phyloP scores from a whole-genome alignment of 2,797 vertebrate species.

The Macroramphosus scolopax region DNA sequence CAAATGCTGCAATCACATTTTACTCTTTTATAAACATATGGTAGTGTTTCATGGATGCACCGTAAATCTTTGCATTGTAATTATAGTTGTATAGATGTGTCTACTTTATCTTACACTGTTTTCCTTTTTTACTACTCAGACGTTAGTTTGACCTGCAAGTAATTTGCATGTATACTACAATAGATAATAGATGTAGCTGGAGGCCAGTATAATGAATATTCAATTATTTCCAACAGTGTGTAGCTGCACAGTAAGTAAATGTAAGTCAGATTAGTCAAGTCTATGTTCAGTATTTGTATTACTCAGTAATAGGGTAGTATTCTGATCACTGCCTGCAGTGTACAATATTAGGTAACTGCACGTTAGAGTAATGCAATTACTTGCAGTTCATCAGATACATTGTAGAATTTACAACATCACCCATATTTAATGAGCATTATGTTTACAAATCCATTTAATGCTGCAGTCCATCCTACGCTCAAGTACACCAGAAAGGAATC shows the following conservation, averaged over 20 bases:
- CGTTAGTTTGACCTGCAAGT: conserved; percentile 34
- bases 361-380: conserved; percentile 44
- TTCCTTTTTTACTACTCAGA: conserved; percentile 40
- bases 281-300: conserved; percentile 58
- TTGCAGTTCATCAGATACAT: conserved; percentile 49
- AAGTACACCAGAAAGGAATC: conserved; percentile 49
- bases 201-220: conserved; percentile 56
- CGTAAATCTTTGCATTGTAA: conserved; percentile 21
- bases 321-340: conserved; percentile 71
- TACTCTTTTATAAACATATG: no score
- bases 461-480: conserved; percentile 44
- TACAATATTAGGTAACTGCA: conserved; percentile 58
- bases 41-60: no score
- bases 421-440: conserved; percentile 43
- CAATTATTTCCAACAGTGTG: conserved; percentile 46
- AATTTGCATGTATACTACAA: conserved; percentile 50
- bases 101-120: conserved; percentile 44
- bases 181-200: conserved; percentile 47
- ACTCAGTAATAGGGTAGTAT: conserved; percentile 57
- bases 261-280: conserved; percentile 49
- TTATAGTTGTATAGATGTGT: conserved; percentile 33
- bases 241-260: conserved; percentile 67
- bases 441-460: conserved; percentile 24
- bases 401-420: conserved; percentile 61
- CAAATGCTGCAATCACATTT: no score